Evolutionary conservation across 2,888 invertebrate genomes (phyloP).

Genomic region (Calephelis perditalis): DNA sequence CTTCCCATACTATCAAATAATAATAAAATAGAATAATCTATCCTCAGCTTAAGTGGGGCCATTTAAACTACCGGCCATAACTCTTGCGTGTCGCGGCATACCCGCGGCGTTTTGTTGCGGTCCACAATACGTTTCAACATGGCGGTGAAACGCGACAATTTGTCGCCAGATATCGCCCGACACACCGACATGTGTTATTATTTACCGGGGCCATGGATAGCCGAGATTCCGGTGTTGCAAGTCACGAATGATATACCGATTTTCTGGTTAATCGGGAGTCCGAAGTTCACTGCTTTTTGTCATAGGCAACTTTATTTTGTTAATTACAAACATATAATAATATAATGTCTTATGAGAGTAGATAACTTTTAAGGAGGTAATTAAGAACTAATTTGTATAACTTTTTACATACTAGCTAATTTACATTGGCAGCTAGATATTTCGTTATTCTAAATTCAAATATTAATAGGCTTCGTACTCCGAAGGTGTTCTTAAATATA

Average conservation of each 20-base stretch:
- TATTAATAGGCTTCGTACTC: too few species aligned
- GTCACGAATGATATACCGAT: constrained; percentile 28
- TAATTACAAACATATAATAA: too few species aligned
- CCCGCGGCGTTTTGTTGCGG: constrained; percentile 33
- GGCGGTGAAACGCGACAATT: constrained; percentile 51
- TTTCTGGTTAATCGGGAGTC: constrained; percentile 12
- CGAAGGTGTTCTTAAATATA: too few species aligned
- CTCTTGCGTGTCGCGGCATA: constrained; percentile 31
- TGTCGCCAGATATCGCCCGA: constrained; percentile 44
- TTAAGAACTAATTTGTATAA: too few species aligned
- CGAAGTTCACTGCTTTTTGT: neutral
- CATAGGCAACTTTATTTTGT: too few species aligned
- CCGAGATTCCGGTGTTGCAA: constrained; percentile 25
- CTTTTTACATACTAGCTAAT: too few species aligned
- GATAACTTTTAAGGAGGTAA: too few species aligned
- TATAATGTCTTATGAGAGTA: too few species aligned
- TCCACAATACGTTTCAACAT: constrained; percentile 26
- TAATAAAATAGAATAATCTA: constrained; percentile 15
- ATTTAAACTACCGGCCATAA: constrained; percentile 32
- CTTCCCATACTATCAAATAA: neutral
- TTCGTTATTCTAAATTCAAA: too few species aligned
- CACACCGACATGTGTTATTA: constrained; percentile 35
- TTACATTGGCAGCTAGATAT: too few species aligned
- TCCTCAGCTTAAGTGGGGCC: constrained; percentile 17
- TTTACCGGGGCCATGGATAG: constrained; percentile 27